A percentile compares a stretch with the other conserved stretches of the same genome.
Conservation (phyloP, 2,888 invertebrate genomes). For the Lacanobia oleracea region DNA sequence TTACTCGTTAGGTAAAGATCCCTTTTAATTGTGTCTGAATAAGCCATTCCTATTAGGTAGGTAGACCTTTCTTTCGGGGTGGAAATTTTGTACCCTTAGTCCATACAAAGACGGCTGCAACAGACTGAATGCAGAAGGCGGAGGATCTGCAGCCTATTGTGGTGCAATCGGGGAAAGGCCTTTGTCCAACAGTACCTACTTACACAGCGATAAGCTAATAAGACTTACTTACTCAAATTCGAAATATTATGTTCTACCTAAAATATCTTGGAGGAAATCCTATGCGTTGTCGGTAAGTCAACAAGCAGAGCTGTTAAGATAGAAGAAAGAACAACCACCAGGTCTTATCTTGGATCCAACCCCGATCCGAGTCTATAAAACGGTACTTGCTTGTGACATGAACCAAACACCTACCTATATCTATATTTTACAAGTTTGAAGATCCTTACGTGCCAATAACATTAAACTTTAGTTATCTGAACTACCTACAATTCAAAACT, state of each 20-base stretch:
- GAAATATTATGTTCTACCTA: no score
- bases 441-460: not conserved
- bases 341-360: not conserved
- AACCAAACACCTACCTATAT: not conserved
- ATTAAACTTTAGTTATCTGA: not conserved
- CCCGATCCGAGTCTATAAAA: not conserved
- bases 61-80: no score
- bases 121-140: not conserved
- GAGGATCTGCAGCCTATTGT: not conserved
- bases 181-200: no score
- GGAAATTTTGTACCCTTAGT: no score
- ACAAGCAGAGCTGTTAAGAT: not conserved
- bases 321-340: not conserved
- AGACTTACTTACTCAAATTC: no score
- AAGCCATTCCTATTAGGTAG: no score
- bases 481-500: conserved; percentile 5
- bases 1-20: no score
- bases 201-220: no score
- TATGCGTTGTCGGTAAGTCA: not conserved
- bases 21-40: no score
- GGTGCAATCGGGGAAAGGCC: no score
- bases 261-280: not conserved
- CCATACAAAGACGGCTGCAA: not conserved
- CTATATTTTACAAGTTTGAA: not conserved
- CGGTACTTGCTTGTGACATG: not conserved